phyloP scores from a whole-genome alignment of 2,888 invertebrate genomes.

The Caenorhabditis sp. region DNA sequence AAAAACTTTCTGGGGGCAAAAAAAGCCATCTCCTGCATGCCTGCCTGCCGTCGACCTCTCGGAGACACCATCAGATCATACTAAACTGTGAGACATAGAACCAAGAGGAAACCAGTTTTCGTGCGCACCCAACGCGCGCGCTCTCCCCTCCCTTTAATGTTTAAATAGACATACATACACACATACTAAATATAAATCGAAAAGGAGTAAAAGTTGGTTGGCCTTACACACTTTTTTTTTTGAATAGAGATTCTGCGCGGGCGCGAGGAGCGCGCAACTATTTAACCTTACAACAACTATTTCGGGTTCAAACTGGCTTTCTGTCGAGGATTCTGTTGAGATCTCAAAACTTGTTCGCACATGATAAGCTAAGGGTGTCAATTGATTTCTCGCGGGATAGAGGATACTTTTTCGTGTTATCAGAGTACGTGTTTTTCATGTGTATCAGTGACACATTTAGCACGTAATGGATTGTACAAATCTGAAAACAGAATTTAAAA shows the following conservation, averaged over 20 bases:
- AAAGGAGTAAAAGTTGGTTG: not conserved
- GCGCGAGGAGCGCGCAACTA: not conserved
- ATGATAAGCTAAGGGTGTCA: not conserved
- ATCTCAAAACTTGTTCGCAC: not conserved
- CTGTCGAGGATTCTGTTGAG: not conserved
- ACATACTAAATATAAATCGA: not conserved
- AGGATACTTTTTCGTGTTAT: too few species aligned
- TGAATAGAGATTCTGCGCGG: not conserved
- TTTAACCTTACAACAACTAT: not conserved
- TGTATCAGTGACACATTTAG: too few species aligned
- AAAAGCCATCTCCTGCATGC: not conserved
- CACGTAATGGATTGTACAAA: too few species aligned
- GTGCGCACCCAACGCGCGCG: not conserved
- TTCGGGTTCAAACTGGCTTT: not conserved
- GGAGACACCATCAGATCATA: not conserved
- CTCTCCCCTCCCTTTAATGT: not conserved
- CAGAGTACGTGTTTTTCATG: too few species aligned
- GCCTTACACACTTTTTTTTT: not conserved
- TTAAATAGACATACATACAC: not conserved
- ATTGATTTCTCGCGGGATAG: too few species aligned
- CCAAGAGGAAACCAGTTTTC: not conserved
- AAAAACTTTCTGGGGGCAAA: not conserved
- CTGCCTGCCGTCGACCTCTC: not conserved
- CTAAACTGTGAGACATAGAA: not conserved
- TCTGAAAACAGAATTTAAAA: too few species aligned